These are phyloP conservation scores for Larimichthys polyactis DNA, from an alignment of 2,113 vertebrate species.

Conservation along the genomic window DNA sequence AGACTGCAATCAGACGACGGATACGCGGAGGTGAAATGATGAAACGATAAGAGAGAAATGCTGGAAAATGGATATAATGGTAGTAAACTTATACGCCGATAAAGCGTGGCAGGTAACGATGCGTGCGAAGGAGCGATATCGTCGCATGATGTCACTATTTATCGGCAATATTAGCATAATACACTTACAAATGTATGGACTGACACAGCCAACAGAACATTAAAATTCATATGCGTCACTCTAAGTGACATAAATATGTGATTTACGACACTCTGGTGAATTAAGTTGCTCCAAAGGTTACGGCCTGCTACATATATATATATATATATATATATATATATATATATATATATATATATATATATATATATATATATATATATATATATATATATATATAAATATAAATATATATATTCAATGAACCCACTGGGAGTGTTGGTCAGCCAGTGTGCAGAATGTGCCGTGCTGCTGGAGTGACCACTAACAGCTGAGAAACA, in stretches of 20 bases:
- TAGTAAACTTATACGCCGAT: not conserved
- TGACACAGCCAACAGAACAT: not conserved
- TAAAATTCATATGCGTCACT: constrained; percentile 8
- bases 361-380: not conserved
- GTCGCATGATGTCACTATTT: too few relatives aligned
- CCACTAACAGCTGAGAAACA: constrained; percentile 53
- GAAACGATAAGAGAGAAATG: not conserved
- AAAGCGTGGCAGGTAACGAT: not conserved
- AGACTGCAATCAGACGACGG: constrained; percentile 4
- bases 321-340: not conserved
- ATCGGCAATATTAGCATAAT: not conserved
- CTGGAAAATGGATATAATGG: not conserved
- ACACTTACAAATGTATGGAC: not conserved
- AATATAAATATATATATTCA: constrained; percentile 1
- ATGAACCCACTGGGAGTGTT: constrained; percentile 20
- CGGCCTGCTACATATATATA: not conserved
- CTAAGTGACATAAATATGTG: not conserved
- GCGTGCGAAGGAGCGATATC: too few relatives aligned
- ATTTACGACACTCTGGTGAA: not conserved
- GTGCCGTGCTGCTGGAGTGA: constrained; percentile 27
- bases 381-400: not conserved
- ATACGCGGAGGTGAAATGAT: not conserved
- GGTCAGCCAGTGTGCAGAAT: constrained; percentile 17
- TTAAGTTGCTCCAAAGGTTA: not conserved
- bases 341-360: not conserved